Percentiles rank a stretch among this genome's conserved stretches.
These are phyloP conservation scores for Cyphomyrus plagiostoma DNA, from an alignment of 2,113 vertebrate species.

Conservation along the genomic window DNA sequence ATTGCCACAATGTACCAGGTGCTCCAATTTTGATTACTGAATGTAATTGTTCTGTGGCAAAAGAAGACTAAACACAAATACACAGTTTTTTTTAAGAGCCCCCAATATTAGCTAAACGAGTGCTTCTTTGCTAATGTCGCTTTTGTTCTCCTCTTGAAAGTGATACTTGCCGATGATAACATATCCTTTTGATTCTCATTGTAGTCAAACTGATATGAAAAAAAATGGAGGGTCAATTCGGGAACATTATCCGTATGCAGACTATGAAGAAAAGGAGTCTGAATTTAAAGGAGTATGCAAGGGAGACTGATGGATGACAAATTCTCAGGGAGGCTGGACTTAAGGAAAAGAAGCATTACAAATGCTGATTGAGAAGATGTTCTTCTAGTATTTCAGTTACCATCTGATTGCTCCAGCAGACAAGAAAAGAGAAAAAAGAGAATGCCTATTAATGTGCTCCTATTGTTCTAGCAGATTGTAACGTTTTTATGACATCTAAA, in stretches of 20 bases:
- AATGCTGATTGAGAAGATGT: neutral
- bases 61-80: constrained; percentile 11
- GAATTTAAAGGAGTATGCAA: neutral
- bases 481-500: neutral
- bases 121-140: constrained; percentile 17
- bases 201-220: constrained; percentile 18
- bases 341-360: neutral
- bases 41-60: neutral
- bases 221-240: constrained; percentile 27
- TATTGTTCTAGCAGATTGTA: neutral
- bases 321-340: neutral
- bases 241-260: constrained; percentile 30
- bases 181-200: constrained; percentile 31
- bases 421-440: neutral
- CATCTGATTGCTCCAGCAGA: neutral
- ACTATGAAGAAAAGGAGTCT: neutral
- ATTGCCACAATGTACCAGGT: constrained; percentile 21
- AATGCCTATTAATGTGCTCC: neutral
- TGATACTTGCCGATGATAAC: constrained; percentile 26
- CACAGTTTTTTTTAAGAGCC: neutral
- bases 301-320: neutral
- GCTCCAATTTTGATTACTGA: constrained; percentile 25
- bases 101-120: constrained; percentile 8
- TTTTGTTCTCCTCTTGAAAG: constrained; percentile 36
- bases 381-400: neutral